phyloP scores from a whole-genome alignment of 2,888 invertebrate species.

The Luperina testacea region DNA sequence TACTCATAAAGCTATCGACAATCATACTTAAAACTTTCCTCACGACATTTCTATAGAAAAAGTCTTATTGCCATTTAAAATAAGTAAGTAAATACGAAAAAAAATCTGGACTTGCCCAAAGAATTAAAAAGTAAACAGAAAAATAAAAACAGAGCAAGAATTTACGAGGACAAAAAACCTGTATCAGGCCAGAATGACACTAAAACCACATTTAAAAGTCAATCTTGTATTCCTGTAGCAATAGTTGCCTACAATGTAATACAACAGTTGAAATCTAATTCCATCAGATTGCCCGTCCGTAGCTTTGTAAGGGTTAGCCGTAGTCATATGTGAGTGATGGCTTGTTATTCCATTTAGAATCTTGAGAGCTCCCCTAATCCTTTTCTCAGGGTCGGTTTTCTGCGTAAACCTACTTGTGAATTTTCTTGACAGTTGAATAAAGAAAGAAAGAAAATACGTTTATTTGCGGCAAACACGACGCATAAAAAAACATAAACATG shows the following conservation, averaged over 20 bases:
- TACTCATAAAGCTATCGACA: no score
- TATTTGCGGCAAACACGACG: no score
- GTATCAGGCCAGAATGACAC: no score
- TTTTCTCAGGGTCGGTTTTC: slow-evolving; percentile 19
- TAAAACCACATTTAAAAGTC: neutral
- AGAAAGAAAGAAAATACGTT: no score
- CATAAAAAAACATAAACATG: no score
- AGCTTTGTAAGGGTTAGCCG: neutral
- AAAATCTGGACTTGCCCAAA: no score
- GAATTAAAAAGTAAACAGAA: neutral
- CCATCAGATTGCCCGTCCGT: neutral
- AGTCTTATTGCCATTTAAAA: no score
- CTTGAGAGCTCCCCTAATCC: slow-evolving; percentile 35
- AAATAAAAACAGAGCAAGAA: neutral
- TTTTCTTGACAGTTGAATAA: slow-evolving; percentile 13
- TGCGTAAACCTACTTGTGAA: slow-evolving; percentile 4
- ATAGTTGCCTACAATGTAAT: no score
- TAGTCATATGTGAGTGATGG: slow-evolving; percentile 12
- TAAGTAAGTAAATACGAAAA: no score
- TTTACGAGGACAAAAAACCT: neutral
- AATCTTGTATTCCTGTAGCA: neutral
- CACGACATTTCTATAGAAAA: no score
- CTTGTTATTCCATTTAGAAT: slow-evolving; percentile 20
- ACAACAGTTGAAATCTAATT: slow-evolving; percentile 21
- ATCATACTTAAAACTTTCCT: no score